Evolutionary conservation across 2,113 vertebrate species (phyloP).

Genomic region (Ciconia boyciana): DNA sequence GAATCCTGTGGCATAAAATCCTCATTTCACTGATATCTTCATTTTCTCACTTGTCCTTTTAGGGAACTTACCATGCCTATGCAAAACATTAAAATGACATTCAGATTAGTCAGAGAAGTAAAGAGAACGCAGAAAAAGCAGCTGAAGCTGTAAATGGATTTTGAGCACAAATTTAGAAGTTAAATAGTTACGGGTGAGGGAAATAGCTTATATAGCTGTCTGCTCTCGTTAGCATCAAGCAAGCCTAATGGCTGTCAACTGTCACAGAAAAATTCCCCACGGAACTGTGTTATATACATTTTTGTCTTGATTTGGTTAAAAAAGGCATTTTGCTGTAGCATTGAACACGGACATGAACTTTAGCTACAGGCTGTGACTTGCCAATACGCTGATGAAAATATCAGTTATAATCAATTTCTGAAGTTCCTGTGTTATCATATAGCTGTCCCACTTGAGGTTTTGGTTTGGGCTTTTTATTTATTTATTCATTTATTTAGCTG

Average conservation of each 20-base stretch:
- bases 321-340: neutral
- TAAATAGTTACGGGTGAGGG: neutral
- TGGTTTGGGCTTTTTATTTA: neutral
- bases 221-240: constrained; percentile 34
- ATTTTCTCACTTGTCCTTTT: neutral
- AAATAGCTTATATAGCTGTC: constrained; percentile 25
- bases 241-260: constrained; percentile 48
- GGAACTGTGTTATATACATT: constrained; percentile 3
- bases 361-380: neutral
- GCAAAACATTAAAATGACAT: constrained; percentile 16
- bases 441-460: neutral
- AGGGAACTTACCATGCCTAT: neutral
- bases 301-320: constrained; percentile 19
- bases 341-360: neutral
- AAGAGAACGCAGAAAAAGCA: neutral
- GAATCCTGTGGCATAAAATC: neutral
- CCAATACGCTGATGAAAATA: neutral
- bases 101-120: constrained; percentile 29
- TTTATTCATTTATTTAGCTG: neutral
- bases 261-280: neutral
- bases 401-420: neutral
- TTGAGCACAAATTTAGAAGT: constrained; percentile 51
- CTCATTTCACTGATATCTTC: neutral
- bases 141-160: constrained; percentile 3
- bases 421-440: neutral